Evolutionary conservation across 2,888 invertebrate species (phyloP), one percentile per base, ranked within the genome.

Genomic region (Alloscopus bannaensis): DNA sequence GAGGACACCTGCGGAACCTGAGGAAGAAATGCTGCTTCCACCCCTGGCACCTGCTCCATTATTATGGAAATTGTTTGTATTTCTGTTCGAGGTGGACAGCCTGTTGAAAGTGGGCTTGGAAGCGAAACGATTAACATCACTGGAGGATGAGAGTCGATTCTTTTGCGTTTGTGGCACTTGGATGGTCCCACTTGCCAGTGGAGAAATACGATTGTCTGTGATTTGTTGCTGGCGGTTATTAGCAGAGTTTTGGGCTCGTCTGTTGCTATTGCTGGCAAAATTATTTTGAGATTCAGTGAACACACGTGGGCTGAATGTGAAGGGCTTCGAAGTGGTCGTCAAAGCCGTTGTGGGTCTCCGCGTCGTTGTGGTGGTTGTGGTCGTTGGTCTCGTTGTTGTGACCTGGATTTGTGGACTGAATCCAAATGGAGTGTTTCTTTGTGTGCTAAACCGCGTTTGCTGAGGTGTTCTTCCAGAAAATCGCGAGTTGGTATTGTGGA

Each of bases 251-350:
- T 59, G 57, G 28, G 20, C 22, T 42, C 20, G 52, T 36, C 72
- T 60, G 65, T 31, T 62, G 52, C 76, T 66, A 45, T 70, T 66
- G n/a, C 73, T 75, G 13, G 45, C 59, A n/a, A 20, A 29, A 29
- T 52, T 66, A 52, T 59, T n/a, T 28, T 75, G 60, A 26, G 64
- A 42, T 28, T 76, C 65, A 16, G 78, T 47, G 28, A 28, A 66
- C 42, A 83, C 65, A 28, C 81, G 70, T 6, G 84, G 82, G 42
- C 83, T 83, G 78, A 84, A 84, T 31, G 84, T 80, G 45, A 84
- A 81, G 22, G 82, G 80, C 64, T 73, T 84, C 55, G 68, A 76
- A 13, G 82, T 79, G 3, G 81, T 59, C 31, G 31, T 24, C n/a
- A 75, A 16, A 1, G 81, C 77, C 16, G 83, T 79, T 31, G 78